Evolutionary conservation across 2,888 invertebrate species (phyloP), one percentile per base, ranked within the genome.

Genomic region (Melanostoma scalare): DNA sequence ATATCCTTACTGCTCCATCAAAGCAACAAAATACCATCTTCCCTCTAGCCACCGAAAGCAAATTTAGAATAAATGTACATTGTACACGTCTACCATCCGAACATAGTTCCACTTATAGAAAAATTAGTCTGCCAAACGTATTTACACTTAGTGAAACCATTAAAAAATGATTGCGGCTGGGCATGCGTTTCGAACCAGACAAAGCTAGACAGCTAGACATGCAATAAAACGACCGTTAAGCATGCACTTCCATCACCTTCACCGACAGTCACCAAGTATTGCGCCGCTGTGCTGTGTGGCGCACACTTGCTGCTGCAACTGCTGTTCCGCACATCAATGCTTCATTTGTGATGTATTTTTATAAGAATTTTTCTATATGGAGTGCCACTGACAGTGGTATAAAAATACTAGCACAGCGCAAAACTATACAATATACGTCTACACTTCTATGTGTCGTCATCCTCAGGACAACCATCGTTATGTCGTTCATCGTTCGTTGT

Each of bases 81-180:
- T 20, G 20, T 20, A 20, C 20, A 20, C 20, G 20, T 20, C 20
- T 20, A 1, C 20, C 20, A 20, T 20, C 20, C 20, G 20, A 56
- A 60, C 56, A 63, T 50, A 79, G 74, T 69, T 74, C 56, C 80
- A 63, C 80, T 75, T 80, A 52, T 46, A 72, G 60, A 52, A 30
- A 61, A 81, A 81, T 81, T 75, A 80, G 80, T 75, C 63, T 53
- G 40, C 65, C 72, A 50, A 72, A 10, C 20, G 10, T 63, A 42
- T 65, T 52, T 65, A 74, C 78, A 82, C 63, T 78, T 74, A 74
- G 82, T 84, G 78, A 84, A 69, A 65, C 78, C 58, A 84, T 78
- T 84, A 84, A 68, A 78, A 84, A 84, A 69, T 78, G 69, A 78
- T 78, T 78, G 73, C 65, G 58, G 36, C 69, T 65, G 73, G 69